phyloP scores from a whole-genome alignment of 2,888 invertebrate species.

The Apotomis turbidana region DNA sequence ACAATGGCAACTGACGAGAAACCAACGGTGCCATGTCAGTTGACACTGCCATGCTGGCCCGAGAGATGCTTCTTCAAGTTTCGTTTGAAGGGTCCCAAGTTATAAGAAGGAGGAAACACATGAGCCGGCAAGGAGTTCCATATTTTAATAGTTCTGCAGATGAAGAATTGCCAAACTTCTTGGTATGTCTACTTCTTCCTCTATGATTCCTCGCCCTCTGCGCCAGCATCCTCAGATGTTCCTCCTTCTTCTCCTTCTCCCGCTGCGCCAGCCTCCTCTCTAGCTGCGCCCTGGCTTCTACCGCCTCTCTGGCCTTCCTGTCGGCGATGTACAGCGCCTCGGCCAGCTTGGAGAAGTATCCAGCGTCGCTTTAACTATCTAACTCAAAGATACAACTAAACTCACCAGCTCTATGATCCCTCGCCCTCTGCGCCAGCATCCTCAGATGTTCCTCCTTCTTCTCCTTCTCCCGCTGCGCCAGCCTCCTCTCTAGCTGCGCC shows the following conservation, averaged over 20 bases:
- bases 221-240: conserved; percentile 88
- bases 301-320: conserved; percentile 96
- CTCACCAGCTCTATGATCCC: conserved; percentile 96
- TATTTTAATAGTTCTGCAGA: no score
- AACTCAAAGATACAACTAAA: conserved; percentile 53
- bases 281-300: conserved; percentile 97
- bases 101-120: no score
- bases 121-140: no score
- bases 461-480: conserved; percentile 99
- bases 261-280: conserved; percentile 98
- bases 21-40: no score
- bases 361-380: no score
- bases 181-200: conserved; percentile 69
- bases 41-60: no score
- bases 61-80: no score
- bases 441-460: conserved; percentile 98
- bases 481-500: conserved; percentile 97
- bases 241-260: conserved; percentile 99
- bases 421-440: conserved; percentile 96
- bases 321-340: conserved; percentile 99
- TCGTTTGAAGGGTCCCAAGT: no score
- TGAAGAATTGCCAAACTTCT: neutral
- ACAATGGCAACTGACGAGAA: no score
- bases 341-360: conserved; percentile 96
- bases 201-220: conserved; percentile 98